phyloP scores from a whole-genome alignment of 2,113 vertebrate genomes.

The Centropus bengalensis region DNA sequence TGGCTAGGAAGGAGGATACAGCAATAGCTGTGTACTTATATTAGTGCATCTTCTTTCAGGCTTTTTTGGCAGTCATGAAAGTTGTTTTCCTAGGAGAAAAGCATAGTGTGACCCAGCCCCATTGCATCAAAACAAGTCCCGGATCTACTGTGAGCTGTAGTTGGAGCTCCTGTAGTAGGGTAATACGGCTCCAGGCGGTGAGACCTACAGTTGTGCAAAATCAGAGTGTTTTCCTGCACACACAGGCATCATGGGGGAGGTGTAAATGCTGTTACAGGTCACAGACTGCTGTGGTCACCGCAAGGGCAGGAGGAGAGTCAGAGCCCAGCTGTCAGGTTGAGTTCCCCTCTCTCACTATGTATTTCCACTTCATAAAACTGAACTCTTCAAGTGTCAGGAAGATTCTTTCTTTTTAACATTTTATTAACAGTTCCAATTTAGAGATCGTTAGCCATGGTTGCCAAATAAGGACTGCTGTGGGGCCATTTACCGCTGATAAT shows the following conservation, averaged over 20 bases:
- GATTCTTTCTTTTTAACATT: not conserved
- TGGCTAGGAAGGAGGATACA: not conserved
- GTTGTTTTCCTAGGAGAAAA: not conserved
- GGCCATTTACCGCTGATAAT: not conserved
- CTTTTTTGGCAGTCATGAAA: not conserved
- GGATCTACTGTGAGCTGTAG: not conserved
- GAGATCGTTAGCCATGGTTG: not conserved
- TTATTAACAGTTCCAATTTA: not conserved
- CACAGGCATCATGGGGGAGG: fast-evolving
- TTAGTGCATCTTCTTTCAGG: not conserved
- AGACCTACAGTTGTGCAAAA: not conserved
- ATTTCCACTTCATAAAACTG: not conserved
- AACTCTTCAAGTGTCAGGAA: not conserved
- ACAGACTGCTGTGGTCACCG: not conserved
- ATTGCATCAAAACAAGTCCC: not conserved
- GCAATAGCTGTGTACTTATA: not conserved
- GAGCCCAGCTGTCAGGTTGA: not conserved
- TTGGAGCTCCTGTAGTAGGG: not conserved
- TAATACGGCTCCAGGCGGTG: not conserved
- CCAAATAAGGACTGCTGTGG: not conserved
- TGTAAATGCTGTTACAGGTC: not conserved
- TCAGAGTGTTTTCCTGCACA: not conserved
- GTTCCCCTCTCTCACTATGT: not conserved
- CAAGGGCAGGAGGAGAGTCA: not conserved
- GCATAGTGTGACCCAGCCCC: not conserved